phyloP scores from a whole-genome alignment of 2,888 invertebrate species.

The Acanthacorydalis orientalis region DNA sequence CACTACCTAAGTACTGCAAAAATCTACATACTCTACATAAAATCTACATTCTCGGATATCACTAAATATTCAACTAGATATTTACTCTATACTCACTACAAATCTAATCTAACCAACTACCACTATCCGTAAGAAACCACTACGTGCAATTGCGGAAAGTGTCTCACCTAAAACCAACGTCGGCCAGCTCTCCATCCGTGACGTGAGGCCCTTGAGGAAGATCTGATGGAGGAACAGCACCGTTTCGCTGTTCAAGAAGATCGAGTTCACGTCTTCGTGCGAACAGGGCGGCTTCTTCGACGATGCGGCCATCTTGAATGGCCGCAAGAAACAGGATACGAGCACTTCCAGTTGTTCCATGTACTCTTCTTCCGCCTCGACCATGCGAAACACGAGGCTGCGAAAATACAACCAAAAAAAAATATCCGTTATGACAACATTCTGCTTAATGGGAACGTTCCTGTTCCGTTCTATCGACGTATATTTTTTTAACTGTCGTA shows the following conservation, averaged over 20 bases:
- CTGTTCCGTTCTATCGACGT: too few relatives aligned
- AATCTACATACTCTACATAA: too few relatives aligned
- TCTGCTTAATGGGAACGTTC: too few relatives aligned
- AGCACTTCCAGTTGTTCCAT: constrained; percentile 76
- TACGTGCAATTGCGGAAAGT: constrained; percentile 2
- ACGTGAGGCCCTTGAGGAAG: constrained; percentile 80
- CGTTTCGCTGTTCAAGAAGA: constrained; percentile 84
- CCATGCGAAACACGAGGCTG: constrained; percentile 78
- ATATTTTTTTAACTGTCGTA: too few relatives aligned
- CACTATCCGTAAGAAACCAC: not conserved
- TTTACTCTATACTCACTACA: too few relatives aligned
- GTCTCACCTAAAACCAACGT: constrained; percentile 71
- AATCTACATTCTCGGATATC: too few relatives aligned
- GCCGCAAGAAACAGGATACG: constrained; percentile 72
- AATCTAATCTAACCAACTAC: too few relatives aligned
- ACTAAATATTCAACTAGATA: too few relatives aligned
- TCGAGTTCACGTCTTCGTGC: constrained; percentile 87
- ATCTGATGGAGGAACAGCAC: constrained; percentile 86
- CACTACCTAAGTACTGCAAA: too few relatives aligned
- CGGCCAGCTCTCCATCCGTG: constrained; percentile 86
- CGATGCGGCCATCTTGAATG: constrained; percentile 87
- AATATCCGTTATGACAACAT: too few relatives aligned
- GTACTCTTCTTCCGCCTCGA: constrained; percentile 86
- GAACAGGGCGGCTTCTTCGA: constrained; percentile 84
- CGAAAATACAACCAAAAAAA: not conserved